These are phyloP conservation scores for Trematomus bernacchii DNA, from an alignment of 2,797 vertebrate genomes.

Conservation along the genomic window DNA sequence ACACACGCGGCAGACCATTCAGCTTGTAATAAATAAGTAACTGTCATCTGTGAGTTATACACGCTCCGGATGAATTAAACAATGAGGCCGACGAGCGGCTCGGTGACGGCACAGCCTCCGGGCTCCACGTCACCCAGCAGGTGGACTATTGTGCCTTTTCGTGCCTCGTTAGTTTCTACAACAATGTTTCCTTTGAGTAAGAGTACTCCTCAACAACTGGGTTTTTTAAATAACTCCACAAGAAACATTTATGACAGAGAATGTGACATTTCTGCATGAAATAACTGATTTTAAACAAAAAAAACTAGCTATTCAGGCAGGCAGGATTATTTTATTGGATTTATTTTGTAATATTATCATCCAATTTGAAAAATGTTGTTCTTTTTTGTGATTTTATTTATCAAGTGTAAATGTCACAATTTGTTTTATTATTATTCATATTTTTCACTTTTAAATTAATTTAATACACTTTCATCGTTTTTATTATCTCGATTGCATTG, in stretches of 20 bases:
- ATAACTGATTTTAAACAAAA: neutral
- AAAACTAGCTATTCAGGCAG: too few species aligned
- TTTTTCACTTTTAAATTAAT: too few species aligned
- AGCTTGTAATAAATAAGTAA: neutral
- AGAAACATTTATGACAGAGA: neutral
- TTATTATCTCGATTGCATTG: too few species aligned
- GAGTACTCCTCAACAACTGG: rapidly evolving
- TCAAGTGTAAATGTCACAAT: too few species aligned
- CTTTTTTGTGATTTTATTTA: too few species aligned
- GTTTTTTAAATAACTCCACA: neutral
- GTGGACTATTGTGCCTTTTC: constrained; percentile 42
- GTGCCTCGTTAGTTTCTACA: neutral
- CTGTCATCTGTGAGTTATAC: constrained; percentile 37
- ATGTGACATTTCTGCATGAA: neutral
- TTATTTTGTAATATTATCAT: too few species aligned
- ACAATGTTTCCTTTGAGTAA: neutral
- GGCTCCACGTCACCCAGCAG: constrained; percentile 46
- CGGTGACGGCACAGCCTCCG: constrained; percentile 6
- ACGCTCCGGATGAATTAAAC: constrained; percentile 28
- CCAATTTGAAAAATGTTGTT: too few species aligned
- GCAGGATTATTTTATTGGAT: too few species aligned
- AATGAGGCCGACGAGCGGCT: constrained; percentile 26
- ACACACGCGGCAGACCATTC: constrained; percentile 14
- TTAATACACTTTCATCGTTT: too few species aligned
- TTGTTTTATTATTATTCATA: too few species aligned